A percentile compares a stretch with the other conserved stretches of the same genome.
phyloP scores from a whole-genome alignment of 2,888 invertebrate genomes.

The Chloromyia formosa region DNA sequence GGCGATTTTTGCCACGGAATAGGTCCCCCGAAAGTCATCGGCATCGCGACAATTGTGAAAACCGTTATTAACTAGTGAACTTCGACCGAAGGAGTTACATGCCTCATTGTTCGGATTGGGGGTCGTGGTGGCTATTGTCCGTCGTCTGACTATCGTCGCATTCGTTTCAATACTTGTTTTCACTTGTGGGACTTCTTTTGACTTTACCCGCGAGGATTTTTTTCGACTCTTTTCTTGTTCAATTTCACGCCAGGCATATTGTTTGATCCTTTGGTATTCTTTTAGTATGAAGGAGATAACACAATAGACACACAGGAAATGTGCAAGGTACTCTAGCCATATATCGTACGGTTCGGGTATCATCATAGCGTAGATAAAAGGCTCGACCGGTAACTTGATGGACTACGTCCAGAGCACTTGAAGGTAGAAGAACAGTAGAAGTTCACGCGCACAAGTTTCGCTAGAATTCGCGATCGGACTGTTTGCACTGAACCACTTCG shows the following conservation, averaged over 20 bases:
- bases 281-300: slow-evolving; percentile 60
- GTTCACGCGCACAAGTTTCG: neutral
- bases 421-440: neutral
- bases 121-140: slow-evolving; percentile 17
- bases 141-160: neutral
- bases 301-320: slow-evolving; percentile 57
- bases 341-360: slow-evolving; percentile 26
- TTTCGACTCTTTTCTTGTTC: slow-evolving; percentile 55
- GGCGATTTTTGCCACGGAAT: slow-evolving; percentile 36
- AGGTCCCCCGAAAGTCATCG: neutral
- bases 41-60: neutral
- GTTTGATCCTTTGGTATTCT: slow-evolving; percentile 56
- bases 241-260: slow-evolving; percentile 56
- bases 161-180: neutral
- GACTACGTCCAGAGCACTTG: neutral
- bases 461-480: neutral
- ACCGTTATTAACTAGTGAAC: slow-evolving; percentile 35
- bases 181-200: slow-evolving; percentile 37
- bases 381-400: neutral
- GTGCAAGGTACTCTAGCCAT: slow-evolving; percentile 52
- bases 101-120: neutral
- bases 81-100: neutral
- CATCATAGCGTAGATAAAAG: neutral
- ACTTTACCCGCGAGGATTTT: neutral
- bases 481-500: slow-evolving; percentile 5